Percentiles rank a stretch among this genome's conserved stretches.
Evolutionary conservation across 2,113 vertebrate genomes (phyloP).

Genomic region (Macrotis lagotis): DNA sequence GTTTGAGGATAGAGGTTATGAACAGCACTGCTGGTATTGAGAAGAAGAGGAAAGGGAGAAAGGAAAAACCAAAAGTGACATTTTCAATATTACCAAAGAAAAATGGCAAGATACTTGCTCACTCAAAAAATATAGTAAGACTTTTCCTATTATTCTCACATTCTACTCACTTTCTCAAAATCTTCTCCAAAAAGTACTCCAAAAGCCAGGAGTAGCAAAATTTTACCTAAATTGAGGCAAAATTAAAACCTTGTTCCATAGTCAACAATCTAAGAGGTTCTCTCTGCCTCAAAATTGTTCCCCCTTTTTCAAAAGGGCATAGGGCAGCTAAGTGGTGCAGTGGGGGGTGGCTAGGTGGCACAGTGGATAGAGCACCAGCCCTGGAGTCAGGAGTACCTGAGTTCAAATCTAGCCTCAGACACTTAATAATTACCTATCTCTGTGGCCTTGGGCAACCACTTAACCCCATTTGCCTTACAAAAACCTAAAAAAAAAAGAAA

Average conservation of each 20-base stretch:
- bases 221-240: not conserved
- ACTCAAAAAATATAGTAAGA: not conserved
- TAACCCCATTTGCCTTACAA: too few species aligned
- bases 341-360: too few species aligned
- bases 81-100: not conserved
- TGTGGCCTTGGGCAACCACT: too few species aligned
- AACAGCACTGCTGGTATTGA: slow-evolving; percentile 74
- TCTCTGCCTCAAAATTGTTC: not conserved
- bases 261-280: not conserved
- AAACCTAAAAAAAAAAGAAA: too few species aligned
- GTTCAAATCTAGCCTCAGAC: too few species aligned
- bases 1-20: slow-evolving; percentile 84
- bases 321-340: too few species aligned
- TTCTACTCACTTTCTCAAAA: not conserved
- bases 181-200: not conserved
- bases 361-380: too few species aligned
- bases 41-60: not conserved
- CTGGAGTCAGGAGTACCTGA: too few species aligned
- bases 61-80: not conserved
- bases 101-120: not conserved
- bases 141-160: not conserved
- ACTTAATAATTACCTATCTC: too few species aligned
- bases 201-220: not conserved
- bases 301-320: not conserved
- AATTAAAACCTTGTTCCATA: not conserved